Percentiles rank a stretch among this genome's conserved stretches.
These are phyloP conservation scores for Chrysogorgia sp. DNA, from an alignment of 92 coral and sea anemone species.

Conservation along the genomic window DNA sequence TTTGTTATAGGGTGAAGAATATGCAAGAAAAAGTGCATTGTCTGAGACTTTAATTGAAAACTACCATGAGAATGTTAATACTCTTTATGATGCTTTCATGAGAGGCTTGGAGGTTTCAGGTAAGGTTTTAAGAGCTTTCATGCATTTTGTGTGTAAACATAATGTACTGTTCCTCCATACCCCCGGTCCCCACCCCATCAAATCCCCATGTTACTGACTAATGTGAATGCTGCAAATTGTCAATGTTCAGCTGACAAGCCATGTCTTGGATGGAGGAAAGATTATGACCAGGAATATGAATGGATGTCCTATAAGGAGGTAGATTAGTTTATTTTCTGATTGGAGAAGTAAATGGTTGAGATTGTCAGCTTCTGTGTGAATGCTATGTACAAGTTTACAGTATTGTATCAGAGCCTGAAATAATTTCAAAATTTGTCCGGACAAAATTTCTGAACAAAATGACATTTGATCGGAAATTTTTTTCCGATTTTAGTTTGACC, in stretches of 20 bases:
- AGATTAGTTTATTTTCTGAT: background rate
- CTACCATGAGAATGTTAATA: conserved; percentile 73
- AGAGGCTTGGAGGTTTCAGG: conserved; percentile 87
- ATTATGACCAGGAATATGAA: conserved; percentile 78
- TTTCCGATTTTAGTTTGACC: too few relatives aligned
- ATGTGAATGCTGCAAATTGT: background rate
- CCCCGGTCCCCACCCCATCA: too few relatives aligned
- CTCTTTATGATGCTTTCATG: conserved; percentile 87
- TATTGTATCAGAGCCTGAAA: too few relatives aligned
- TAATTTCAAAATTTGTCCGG: too few relatives aligned
- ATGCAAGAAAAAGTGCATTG: conserved; percentile 79
- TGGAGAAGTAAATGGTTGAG: background rate
- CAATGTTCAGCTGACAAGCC: conserved; percentile 74
- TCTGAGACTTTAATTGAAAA: conserved; percentile 71
- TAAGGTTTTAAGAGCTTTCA: conserved; percentile 5
- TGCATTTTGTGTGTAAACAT: background rate
- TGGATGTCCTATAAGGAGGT: conserved; percentile 96
- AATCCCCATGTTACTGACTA: too few relatives aligned
- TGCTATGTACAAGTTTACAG: background rate
- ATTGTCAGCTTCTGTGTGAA: background rate
- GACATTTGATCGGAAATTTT: too few relatives aligned
- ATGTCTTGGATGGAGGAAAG: conserved; percentile 82
- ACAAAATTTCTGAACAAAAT: too few relatives aligned
- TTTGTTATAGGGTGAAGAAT: conserved; percentile 67
- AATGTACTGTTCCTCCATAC: background rate